A percentile compares a stretch with the other conserved stretches of the same genome.
These are phyloP conservation scores for Potamilus streckersoni DNA, from an alignment of 1,140 invertebrate species.

Conservation along the genomic window DNA sequence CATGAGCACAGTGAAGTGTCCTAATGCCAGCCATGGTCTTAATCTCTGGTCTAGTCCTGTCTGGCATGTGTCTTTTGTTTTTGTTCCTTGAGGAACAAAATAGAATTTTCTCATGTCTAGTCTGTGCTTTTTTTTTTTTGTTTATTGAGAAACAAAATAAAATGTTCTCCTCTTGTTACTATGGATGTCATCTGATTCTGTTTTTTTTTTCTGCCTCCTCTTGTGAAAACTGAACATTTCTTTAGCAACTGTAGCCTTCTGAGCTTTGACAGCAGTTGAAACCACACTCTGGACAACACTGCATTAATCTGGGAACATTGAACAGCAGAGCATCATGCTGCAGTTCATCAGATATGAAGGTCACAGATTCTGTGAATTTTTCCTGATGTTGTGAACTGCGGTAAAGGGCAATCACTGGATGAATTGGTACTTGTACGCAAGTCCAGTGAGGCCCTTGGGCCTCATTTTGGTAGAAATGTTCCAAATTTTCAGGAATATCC, in stretches of 20 bases:
- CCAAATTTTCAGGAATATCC: slow-evolving; percentile 29
- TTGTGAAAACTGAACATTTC: slow-evolving; percentile 20
- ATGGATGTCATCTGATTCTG: slow-evolving; percentile 3
- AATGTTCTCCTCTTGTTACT: slow-evolving; percentile 7
- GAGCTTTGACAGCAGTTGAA: slow-evolving; percentile 8
- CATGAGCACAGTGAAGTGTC: slow-evolving; percentile 11
- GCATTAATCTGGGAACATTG: slow-evolving; percentile 18
- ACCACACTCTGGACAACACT: slow-evolving; percentile 32
- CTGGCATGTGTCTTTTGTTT: slow-evolving; percentile 12
- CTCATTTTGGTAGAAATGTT: slow-evolving; percentile 12
- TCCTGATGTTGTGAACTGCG: neutral
- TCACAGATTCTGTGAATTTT: slow-evolving; percentile 10
- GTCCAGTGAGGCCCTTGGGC: neutral
- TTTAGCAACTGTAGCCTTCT: slow-evolving; percentile 14
- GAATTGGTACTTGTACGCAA: no score
- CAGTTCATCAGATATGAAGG: slow-evolving; percentile 23
- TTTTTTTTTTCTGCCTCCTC: neutral
- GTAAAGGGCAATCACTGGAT: no score
- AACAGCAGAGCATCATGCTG: slow-evolving; percentile 19
- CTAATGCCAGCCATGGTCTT: slow-evolving; percentile 11
- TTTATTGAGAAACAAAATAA: no score
- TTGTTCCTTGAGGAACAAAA: slow-evolving; percentile 13
- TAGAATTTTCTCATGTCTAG: slow-evolving; percentile 24
- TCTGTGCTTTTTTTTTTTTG: no score
- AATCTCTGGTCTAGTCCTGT: neutral